Percentiles rank a stretch among this genome's conserved stretches.
phyloP scores from a whole-genome alignment of 2,888 invertebrate genomes.

The Morpho helenor region DNA sequence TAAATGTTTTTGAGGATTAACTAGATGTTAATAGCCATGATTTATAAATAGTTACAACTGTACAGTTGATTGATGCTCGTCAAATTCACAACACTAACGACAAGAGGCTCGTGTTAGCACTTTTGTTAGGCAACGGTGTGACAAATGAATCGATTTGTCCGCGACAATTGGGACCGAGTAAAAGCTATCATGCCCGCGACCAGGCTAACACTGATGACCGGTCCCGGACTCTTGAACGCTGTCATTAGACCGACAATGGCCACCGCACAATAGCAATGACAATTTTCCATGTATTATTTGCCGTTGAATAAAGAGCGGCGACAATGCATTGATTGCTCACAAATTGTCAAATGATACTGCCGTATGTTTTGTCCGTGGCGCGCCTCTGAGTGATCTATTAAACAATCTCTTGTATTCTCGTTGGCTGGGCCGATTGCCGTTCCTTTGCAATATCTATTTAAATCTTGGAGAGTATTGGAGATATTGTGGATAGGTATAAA shows the following conservation, averaged over 20 bases:
- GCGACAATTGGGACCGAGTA: slow-evolving; percentile 22
- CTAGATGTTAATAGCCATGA: slow-evolving; percentile 4
- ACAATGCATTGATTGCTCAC: slow-evolving; percentile 78
- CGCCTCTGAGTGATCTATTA: slow-evolving; percentile 64
- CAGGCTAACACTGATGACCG: slow-evolving; percentile 59
- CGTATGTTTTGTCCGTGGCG: slow-evolving; percentile 70
- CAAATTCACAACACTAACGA: background rate
- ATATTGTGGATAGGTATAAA: background rate
- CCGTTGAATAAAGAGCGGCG: slow-evolving; percentile 77
- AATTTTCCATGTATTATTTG: slow-evolving; percentile 78
- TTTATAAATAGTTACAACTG: background rate
- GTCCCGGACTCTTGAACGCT: slow-evolving; percentile 63
- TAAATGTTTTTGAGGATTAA: background rate
- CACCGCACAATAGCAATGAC: slow-evolving; percentile 68
- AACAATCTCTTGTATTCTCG: slow-evolving; percentile 35
- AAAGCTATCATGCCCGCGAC: slow-evolving; percentile 45
- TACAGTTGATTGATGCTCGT: background rate
- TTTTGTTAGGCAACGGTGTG: slow-evolving; percentile 8
- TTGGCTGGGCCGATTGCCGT: slow-evolving; percentile 16
- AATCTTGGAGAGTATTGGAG: background rate
- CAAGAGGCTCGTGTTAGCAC: slow-evolving; percentile 3
- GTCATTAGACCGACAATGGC: slow-evolving; percentile 74
- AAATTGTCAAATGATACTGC: slow-evolving; percentile 78
- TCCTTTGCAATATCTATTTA: slow-evolving; percentile 5
- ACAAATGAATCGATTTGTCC: slow-evolving; percentile 17